Evolutionary conservation across 2,888 invertebrate genomes (phyloP), one percentile per base, ranked within the genome.

Genomic region (Charanyca ferruginea): DNA sequence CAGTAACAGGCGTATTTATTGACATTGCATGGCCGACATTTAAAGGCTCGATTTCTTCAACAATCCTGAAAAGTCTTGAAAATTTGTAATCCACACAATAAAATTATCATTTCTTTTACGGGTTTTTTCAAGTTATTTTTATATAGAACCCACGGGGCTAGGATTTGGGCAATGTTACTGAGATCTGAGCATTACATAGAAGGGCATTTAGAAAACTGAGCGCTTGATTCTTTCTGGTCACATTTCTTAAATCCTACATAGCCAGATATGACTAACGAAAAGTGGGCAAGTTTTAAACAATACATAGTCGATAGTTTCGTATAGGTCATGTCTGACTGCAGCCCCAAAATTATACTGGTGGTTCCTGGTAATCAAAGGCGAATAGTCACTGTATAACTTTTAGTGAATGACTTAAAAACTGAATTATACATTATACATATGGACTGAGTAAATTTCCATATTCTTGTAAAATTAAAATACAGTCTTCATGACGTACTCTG

Each of bases 51-150:
- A 58, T 74, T 64, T 73, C 52, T 58, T 61, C 48, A 35, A 32
- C 35, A 61, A 75, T 54, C 74, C 74, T 38, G 57, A 78, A 75
- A 75, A 75, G 75, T 59, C 23, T 79, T 76, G 75, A 67, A 65
- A 64, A 66, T 68, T 66, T 63, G 74, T 62, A 35, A 59, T 54
- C 23, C 32, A 64, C 18, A 64, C 23, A 55, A 66, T 49, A 67
- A 72, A 83, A 81, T 83, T 81, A 81, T 81, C 74, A 83, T 80
- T 81, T 77, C 81, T 68, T 79, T 72, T 77, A 76, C 80, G 77
- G 77, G 64, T 65, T 73, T 60, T n/a, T 69, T 61, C 18, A 20
- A 58, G 41, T 65, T 66, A 51, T 57, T 65, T 45, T 13, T 49
- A 48, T 73, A 44, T 55, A 9, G 38, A 41, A 48, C 28, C 18